Evolutionary conservation across 2,888 invertebrate species (phyloP), one percentile per base, ranked within the genome.

Genomic region (Drosophila neotestacea): DNA sequence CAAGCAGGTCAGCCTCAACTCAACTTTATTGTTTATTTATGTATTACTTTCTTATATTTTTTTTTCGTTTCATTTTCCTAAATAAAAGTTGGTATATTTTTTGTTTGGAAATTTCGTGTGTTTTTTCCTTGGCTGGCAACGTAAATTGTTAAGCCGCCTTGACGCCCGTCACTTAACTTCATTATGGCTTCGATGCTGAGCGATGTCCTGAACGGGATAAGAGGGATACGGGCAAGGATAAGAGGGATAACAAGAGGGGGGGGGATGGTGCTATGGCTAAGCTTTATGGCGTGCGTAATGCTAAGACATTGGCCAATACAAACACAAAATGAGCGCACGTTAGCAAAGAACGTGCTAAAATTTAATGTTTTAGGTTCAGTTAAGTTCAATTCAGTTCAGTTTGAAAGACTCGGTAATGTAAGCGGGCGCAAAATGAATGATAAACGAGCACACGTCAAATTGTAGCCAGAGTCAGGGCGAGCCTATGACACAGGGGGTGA

Each of bases 401-500:
- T 62, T 34, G 22, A 58, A 58, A 58, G 56, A 58, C 36, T 27
- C 47, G 66, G 66, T 73, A 78, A 80, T 80, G 72, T 81, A 88
- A 90, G 89, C 76, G 89, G 88, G 85, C 81, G 82, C 88, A 87
- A 81, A 88, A 88, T 89, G 88, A 89, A 88, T 89, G 90, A 88
- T 90, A 89, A 89, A 90, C 86, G 90, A 88, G 89, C 85, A 84
- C 88, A 90, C 90, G 90, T 90, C 89, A 89, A 85, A 82, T 77
- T 74, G 51, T 77, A 72, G 79, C 82, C 66, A 47, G 63, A 11
- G 27, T 34, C 30, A 16, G 42, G 42, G 38, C 39, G 11, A 27
- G 58, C 64, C 64, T 64, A 64, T 16, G 6, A 5, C 27, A 32
- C 5, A 10, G 22, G 22, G 16, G 27, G 16, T 6, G 34, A 11